A percentile compares a stretch with the other conserved stretches of the same genome.
Conservation (phyloP, 1,140 invertebrate genomes). For the Aphis gossypii region DNA sequence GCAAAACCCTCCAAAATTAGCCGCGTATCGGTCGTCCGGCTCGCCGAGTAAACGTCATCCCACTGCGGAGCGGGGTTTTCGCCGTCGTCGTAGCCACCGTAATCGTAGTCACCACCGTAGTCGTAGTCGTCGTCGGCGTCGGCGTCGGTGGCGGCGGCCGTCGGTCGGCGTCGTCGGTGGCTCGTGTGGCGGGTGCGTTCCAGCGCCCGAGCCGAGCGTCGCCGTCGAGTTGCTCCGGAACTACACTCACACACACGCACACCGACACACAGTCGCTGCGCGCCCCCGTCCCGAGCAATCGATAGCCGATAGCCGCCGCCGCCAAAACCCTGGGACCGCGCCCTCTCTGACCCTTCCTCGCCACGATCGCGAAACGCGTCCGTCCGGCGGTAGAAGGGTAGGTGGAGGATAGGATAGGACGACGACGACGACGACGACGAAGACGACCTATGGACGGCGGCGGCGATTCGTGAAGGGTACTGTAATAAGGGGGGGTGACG, state of each 20-base stretch:
- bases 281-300: constrained; percentile 30
- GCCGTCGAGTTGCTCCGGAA: constrained; percentile 57
- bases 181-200: constrained; percentile 32
- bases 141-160: constrained; percentile 43
- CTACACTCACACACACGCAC: constrained; percentile 20
- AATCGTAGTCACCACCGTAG: neutral
- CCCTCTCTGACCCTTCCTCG: constrained; percentile 40
- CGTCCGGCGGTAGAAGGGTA: neutral
- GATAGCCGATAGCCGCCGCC: constrained; percentile 54
- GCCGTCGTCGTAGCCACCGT: neutral
- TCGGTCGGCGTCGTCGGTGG: constrained; percentile 51
- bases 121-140: neutral
- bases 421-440: neutral
- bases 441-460: neutral
- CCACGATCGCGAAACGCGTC: neutral
- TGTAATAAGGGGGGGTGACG: no score
- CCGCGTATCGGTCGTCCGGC: constrained; percentile 42
- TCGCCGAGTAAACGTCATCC: constrained; percentile 45
- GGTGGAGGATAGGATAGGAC: neutral
- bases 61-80: constrained; percentile 40
- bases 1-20: constrained; percentile 46
- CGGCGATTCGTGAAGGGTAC: neutral
- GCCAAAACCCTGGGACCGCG: constrained; percentile 54
- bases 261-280: neutral
- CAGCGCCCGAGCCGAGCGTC: constrained; percentile 49